Evolutionary conservation across 1,140 invertebrate genomes (phyloP).

Genomic region (Drosophila auraria): DNA sequence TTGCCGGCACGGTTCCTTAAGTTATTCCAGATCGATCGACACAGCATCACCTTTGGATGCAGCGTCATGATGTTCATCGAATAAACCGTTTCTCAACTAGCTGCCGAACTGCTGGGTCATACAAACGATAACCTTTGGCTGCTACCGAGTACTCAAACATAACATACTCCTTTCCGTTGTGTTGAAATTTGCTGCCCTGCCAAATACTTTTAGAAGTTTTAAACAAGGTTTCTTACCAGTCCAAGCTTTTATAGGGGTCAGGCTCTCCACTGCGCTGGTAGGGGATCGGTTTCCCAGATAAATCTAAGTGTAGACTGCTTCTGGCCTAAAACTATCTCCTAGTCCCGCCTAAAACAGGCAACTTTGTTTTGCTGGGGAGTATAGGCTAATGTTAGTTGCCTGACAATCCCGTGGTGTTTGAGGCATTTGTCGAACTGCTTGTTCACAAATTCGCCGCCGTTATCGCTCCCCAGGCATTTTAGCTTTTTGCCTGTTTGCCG

Average conservation of each 20-base stretch:
- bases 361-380: no score
- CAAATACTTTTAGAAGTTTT: constrained; percentile 1
- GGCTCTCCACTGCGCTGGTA: not conserved
- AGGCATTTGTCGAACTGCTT: no score
- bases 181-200: not conserved
- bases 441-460: no score
- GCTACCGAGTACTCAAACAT: not conserved
- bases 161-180: not conserved
- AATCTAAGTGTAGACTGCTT: no score
- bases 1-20: not conserved
- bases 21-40: not conserved
- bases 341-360: no score
- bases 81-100: not conserved
- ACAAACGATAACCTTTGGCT: not conserved
- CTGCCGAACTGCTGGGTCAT: constrained; percentile 2
- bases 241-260: constrained; percentile 6
- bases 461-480: no score
- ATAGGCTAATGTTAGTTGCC: no score
- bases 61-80: not conserved
- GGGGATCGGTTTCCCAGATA: no score
- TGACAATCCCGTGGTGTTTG: no score
- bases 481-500: no score
- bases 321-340: no score
- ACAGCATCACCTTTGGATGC: not conserved
- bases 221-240: not conserved